Evolutionary conservation across 1,140 invertebrate species (phyloP).

Genomic region (Hylyphantes graminicola): DNA sequence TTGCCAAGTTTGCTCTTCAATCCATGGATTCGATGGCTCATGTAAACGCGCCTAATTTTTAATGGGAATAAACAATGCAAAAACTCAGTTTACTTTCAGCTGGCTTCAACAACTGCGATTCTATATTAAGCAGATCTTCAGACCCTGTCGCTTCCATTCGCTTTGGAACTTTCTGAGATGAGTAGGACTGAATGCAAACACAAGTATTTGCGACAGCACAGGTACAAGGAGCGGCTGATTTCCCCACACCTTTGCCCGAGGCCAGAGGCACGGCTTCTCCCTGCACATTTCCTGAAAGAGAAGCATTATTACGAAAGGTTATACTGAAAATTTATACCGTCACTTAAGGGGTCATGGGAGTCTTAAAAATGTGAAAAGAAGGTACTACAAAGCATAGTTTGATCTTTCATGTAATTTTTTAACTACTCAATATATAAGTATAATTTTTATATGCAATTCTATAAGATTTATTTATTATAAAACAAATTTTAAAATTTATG

Average conservation of each 20-base stretch:
- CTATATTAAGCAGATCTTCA: not conserved
- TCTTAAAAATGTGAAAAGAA: too few relatives aligned
- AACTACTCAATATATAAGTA: too few relatives aligned
- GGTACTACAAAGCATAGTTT: too few relatives aligned
- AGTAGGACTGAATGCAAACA: conserved; percentile 6
- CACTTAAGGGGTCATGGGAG: too few relatives aligned
- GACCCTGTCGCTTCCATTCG: not conserved
- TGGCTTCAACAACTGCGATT: conserved; percentile 11
- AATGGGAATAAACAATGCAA: not conserved
- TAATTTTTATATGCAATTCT: too few relatives aligned
- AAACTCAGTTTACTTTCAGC: not conserved
- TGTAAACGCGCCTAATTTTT: not conserved
- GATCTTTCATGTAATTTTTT: too few relatives aligned
- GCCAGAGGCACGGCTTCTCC: not conserved
- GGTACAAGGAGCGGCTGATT: conserved; percentile 30
- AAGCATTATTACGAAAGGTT: too few relatives aligned
- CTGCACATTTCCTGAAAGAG: conserved; percentile 17
- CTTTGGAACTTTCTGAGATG: not conserved
- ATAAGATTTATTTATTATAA: too few relatives aligned
- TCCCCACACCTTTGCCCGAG: conserved; percentile 16
- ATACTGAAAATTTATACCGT: too few relatives aligned
- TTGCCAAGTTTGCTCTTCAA: too few relatives aligned
- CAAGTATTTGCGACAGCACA: conserved; percentile 21
- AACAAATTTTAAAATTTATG: too few relatives aligned
- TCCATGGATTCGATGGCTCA: not conserved